Base-by-base conservation (phyloP, 2,888 invertebrate genomes). In the Andrena bicolor region DNA sequence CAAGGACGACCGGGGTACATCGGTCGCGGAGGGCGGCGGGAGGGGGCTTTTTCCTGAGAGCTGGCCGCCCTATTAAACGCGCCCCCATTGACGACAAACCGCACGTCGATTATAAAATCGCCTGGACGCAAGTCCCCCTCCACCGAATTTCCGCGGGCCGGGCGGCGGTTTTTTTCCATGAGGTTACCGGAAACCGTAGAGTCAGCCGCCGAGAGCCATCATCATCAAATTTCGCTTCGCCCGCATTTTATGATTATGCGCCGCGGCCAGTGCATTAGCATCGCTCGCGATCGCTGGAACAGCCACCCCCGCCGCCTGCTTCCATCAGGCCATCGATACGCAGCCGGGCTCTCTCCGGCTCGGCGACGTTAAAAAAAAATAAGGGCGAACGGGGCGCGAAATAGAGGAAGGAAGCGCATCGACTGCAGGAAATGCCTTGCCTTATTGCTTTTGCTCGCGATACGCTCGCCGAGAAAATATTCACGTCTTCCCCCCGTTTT, bases 321-420 rank as follows among this genome's bases (percentile, higher is more conserved):
- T 73, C 72, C 76, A 83, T 79, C 75, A 60, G 30, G 72, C 26
- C 51, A 64, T 74, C 70, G 79, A 53, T 28, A 48, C 63, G n/a
- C 51, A 16, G 28, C 3, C 8, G 8, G 41, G 30, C 48, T 60
- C 32, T 30, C 8, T 35, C 23, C 41, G 13, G 35, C 48, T 48
- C 41, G 7, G n/a, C 63, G 32, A 41, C 6, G 48, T n/a, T 10
- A 0, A 76, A 66, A 60, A 58, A 58, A 69, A 73, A 58, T 26
- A 51, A 49, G 30, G 53, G 26, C 26, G 53, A 69, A 66, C 26
- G 10, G 35, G n/a, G 35, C 41, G 80, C 65, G 83, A 83, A 89
- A 90, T 88, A 78, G 81, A 87, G 91, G 89, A 89, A 90, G 91
- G 89, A 90, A 91, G 84, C 85, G 88, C 88, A 90, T 91, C 86